phyloP scores from a whole-genome alignment of 1,140 invertebrate species.

The Hypsibius dujardini region DNA sequence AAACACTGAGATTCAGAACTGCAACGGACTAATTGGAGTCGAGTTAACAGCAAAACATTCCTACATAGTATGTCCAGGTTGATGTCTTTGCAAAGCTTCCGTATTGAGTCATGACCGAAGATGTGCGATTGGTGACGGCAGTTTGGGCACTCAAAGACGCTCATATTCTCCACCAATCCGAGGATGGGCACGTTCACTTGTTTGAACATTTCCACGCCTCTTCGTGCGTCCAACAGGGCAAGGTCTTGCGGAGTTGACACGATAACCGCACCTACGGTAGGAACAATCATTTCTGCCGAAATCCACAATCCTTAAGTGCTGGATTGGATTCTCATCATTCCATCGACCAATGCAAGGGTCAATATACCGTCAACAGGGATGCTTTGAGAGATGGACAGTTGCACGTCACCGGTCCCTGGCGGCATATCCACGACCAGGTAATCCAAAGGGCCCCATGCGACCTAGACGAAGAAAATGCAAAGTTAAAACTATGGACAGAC shows the following conservation, averaged over 20 bases:
- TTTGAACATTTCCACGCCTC: conserved; percentile 30
- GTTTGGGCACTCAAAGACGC: conserved; percentile 41
- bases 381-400: conserved; percentile 67
- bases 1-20: too few species aligned
- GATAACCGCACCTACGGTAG: conserved; percentile 46
- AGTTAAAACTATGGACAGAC: too few species aligned
- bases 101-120: conserved; percentile 27
- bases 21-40: too few species aligned
- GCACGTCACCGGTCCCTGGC: conserved; percentile 75
- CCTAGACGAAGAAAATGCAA: too few species aligned
- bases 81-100: conserved; percentile 26
- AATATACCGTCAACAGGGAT: conserved; percentile 52
- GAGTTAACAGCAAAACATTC: too few species aligned
- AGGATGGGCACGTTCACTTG: conserved; percentile 58
- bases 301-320: conserved; percentile 2
- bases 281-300: conserved; percentile 21
- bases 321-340: too few species aligned
- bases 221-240: conserved; percentile 55
- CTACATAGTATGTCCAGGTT: conserved; percentile 23
- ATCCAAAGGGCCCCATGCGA: conserved; percentile 54
- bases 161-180: conserved; percentile 73
- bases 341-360: background rate
- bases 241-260: conserved; percentile 69
- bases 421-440: conserved; percentile 69
- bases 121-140: conserved; percentile 37